Evolutionary conservation across 53 echinoderm and acorn worm genomes (phyloP).

Genomic region (Apostichopus leukothele): DNA sequence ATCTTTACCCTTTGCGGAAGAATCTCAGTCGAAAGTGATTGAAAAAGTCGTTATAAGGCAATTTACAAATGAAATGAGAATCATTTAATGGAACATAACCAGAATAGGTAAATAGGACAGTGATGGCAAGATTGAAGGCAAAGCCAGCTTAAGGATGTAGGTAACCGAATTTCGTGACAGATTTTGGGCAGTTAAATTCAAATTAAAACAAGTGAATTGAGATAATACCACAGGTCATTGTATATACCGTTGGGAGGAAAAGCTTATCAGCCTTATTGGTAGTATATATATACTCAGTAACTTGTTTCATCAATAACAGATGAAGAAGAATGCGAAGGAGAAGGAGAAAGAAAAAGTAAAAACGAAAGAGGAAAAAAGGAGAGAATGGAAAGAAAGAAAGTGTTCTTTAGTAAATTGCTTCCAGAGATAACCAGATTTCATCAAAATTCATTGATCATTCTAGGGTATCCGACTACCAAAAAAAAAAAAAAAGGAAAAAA

Average conservation of each 20-base stretch:
- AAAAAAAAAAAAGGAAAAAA: background rate
- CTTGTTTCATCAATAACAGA: no score
- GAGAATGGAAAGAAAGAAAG: background rate
- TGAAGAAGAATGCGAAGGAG: background rate
- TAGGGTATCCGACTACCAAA: background rate
- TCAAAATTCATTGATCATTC: slow-evolving; percentile 1
- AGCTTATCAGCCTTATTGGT: slow-evolving; percentile 33
- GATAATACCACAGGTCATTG: slow-evolving; percentile 40
- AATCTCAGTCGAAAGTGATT: slow-evolving; percentile 38
- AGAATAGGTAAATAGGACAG: slow-evolving; percentile 15
- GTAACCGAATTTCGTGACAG: slow-evolving; percentile 43
- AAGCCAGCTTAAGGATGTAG: slow-evolving; percentile 29
- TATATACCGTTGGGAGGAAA: slow-evolving; percentile 28
- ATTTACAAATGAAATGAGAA: slow-evolving; percentile 44
- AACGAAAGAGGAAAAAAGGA: background rate
- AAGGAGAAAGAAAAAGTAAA: background rate
- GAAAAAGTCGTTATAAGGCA: slow-evolving; percentile 41
- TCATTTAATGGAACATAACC: slow-evolving; percentile 1
- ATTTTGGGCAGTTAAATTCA: slow-evolving; percentile 16
- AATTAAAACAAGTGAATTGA: slow-evolving; percentile 26
- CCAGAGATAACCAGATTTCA: background rate
- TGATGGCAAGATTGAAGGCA: slow-evolving; percentile 30
- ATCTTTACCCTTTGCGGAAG: slow-evolving; percentile 19
- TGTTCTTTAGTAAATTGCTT: background rate
- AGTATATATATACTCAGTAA: background rate